These are phyloP conservation scores for Protodeltote pygarga DNA, from an alignment of 2,888 invertebrate species.

Conservation along the genomic window DNA sequence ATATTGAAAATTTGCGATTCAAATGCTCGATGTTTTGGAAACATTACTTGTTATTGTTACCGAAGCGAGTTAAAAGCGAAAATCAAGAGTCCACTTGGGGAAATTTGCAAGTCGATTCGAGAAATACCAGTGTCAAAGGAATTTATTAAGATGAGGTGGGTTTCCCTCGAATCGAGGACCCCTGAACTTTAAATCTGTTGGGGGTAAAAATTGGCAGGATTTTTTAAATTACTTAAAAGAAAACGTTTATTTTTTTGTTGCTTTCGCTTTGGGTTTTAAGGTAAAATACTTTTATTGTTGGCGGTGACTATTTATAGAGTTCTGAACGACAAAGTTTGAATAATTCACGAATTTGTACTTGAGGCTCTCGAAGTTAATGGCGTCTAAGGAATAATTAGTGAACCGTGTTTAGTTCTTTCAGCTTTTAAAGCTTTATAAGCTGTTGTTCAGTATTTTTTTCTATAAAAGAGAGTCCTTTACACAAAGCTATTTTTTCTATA, in stretches of 20 bases:
- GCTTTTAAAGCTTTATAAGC: too few relatives aligned
- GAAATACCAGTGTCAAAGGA: constrained; percentile 47
- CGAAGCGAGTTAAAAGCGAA: constrained; percentile 40
- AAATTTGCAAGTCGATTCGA: constrained; percentile 52
- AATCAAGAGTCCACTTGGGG: constrained; percentile 44
- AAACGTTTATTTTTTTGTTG: constrained; percentile 1
- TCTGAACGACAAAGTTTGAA: not conserved
- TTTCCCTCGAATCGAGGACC: constrained; percentile 4
- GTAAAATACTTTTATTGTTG: not conserved
- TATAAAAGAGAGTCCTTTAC: too few relatives aligned
- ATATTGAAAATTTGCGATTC: constrained; percentile 36
- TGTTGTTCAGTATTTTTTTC: too few relatives aligned
- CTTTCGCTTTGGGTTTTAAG: not conserved
- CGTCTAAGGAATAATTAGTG: too few relatives aligned
- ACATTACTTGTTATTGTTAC: constrained; percentile 41
- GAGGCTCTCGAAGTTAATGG: too few relatives aligned
- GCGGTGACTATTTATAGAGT: not conserved
- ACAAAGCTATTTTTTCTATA: too few relatives aligned
- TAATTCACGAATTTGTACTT: not conserved
- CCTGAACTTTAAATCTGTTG: constrained; percentile 6
- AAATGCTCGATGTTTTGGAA: constrained; percentile 41
- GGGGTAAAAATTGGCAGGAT: constrained; percentile 10
- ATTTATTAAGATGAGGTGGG: constrained; percentile 47
- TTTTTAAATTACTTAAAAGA: constrained; percentile 10
- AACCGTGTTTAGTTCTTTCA: too few relatives aligned